Evolutionary conservation across 2,888 invertebrate species (phyloP).

Genomic region (Erebia aethiops): DNA sequence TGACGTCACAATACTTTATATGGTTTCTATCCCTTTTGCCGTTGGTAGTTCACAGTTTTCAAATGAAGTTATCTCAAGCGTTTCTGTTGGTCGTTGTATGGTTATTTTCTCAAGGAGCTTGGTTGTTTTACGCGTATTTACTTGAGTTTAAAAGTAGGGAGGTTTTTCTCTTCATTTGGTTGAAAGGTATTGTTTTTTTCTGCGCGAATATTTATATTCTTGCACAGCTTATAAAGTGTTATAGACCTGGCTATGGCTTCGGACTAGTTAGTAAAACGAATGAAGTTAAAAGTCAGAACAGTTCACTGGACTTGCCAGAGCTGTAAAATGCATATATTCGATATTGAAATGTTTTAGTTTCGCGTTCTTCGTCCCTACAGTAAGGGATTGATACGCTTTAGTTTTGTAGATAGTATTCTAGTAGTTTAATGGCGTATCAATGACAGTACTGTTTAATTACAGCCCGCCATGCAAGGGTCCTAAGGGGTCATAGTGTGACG

Average conservation of each 20-base stretch:
- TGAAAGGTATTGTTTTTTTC: constrained; percentile 92
- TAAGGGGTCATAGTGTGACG: no score
- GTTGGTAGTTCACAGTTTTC: constrained; percentile 88
- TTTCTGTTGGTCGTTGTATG: constrained; percentile 83
- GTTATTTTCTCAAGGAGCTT: constrained; percentile 89
- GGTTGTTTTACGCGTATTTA: constrained; percentile 95
- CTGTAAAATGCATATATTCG: background rate
- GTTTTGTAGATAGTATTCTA: constrained; percentile 15
- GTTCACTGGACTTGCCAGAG: background rate
- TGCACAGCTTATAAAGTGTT: constrained; percentile 78
- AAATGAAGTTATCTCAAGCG: constrained; percentile 75
- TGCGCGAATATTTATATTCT: constrained; percentile 89
- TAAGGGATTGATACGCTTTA: background rate
- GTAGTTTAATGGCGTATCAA: constrained; percentile 4
- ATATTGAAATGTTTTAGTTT: background rate
- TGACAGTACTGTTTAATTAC: background rate
- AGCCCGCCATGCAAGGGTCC: no score
- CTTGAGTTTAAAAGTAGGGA: constrained; percentile 94
- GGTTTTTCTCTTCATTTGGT: constrained; percentile 93
- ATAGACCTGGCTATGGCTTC: constrained; percentile 62
- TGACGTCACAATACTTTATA: constrained; percentile 98
- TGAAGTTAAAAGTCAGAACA: background rate
- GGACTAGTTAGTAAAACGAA: constrained; percentile 44
- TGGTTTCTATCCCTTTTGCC: constrained; percentile 97
- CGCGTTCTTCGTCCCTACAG: background rate